Base-by-base conservation (phyloP, 2,113 vertebrate genomes). In the Labeo rohita region DNA sequence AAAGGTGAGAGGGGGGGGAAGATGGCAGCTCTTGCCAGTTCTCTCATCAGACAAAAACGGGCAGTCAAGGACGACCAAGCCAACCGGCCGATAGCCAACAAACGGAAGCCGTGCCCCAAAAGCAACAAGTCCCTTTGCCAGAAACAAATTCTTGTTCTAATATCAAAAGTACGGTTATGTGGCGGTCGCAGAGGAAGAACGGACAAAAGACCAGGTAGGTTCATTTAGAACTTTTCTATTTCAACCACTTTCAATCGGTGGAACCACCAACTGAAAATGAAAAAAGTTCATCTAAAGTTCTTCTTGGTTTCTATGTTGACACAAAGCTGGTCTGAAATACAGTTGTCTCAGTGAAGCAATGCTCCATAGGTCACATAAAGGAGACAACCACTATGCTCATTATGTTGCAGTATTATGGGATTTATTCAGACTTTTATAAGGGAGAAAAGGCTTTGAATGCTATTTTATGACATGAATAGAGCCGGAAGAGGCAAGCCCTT, bases 61-160 rank as follows among this genome's bases (percentile, higher is more conserved):
- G 97, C 96, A 85, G 94, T 97, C 90, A 96, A 96, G 90, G 96
- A 97, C 12, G 95, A 96, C 34, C 95, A 93, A 87, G 83, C 93
- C 86, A 95, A 95, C 92, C 95, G 96, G 83, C 96, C 96, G 0
- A 95, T 95, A 86, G 93, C 95, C 89, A 95, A 93, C 90, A 97
- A 96, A 90, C 94, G 96, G 81, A 96, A 95, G 88, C 96, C 96
- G 79, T 96, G 96, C 91, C 96, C 96, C 70, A 96, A 96, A 88
- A 96, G 95, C 92, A 97, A 97, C 95, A 97, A 97, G 93, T 97
- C 96, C 16, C 92, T 97, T 73, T 98, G 97, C 92, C 96, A 98
- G 95, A 97, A 97, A 87, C 96, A 97, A 93, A 95, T 97, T 89
- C 94, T 97, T 74, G 93, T 96, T 73, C 91, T 98, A 77, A 96